phyloP scores from a whole-genome alignment of 2,888 invertebrate species.

The Hydrotaea diabolus region DNA sequence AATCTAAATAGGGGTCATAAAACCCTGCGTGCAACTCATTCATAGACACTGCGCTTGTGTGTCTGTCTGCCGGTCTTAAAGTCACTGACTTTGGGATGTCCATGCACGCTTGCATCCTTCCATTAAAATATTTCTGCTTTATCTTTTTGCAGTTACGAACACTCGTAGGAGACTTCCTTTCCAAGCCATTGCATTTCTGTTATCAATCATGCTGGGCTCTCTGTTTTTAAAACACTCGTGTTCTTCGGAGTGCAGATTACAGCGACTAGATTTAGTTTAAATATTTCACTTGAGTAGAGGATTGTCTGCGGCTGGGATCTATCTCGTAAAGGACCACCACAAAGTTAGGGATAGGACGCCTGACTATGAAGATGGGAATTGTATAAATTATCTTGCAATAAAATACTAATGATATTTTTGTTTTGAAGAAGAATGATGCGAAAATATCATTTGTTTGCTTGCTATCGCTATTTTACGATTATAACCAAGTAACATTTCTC shows the following conservation, averaged over 20 bases:
- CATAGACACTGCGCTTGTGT: neutral
- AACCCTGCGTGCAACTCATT: slow-evolving; percentile 22
- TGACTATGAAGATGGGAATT: neutral
- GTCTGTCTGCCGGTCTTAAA: neutral
- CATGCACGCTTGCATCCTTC: neutral
- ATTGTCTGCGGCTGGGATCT: neutral
- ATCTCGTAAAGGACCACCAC: neutral
- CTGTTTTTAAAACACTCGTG: slow-evolving; percentile 3
- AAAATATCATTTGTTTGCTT: too few relatives aligned
- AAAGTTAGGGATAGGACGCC: neutral
- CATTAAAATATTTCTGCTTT: slow-evolving; percentile 15
- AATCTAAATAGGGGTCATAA: slow-evolving; percentile 56
- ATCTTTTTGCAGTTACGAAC: too few relatives aligned
- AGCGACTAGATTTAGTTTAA: slow-evolving; percentile 6
- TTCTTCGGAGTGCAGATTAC: neutral
- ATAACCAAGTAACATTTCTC: too few relatives aligned
- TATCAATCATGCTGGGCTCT: neutral
- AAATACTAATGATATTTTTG: slow-evolving; percentile 9
- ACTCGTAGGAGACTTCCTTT: neutral
- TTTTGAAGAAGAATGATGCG: neutral
- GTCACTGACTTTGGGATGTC: slow-evolving; percentile 27
- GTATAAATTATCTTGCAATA: slow-evolving; percentile 2
- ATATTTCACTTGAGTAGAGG: slow-evolving; percentile 17
- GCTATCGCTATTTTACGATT: too few relatives aligned
- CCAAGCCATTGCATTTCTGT: neutral